These are phyloP conservation scores for Labeo catla DNA, from an alignment of 2,113 vertebrate species.

Conservation along the genomic window DNA sequence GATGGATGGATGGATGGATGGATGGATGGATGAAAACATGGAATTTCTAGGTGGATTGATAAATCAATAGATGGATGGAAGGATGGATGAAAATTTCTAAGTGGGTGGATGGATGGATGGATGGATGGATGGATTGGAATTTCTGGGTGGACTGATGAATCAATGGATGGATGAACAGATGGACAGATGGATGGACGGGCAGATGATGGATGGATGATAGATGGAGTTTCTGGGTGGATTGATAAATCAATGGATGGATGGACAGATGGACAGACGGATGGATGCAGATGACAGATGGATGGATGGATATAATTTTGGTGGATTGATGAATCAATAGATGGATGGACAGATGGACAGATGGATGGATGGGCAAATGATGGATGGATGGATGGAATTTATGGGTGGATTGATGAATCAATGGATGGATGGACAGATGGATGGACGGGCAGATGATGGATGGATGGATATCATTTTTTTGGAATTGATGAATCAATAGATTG, in stretches of 20 bases:
- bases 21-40: neutral
- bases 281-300: too few relatives aligned
- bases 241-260: neutral
- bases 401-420: neutral
- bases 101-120: too few relatives aligned
- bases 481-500: neutral
- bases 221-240: neutral
- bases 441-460: too few relatives aligned
- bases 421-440: neutral
- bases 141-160: neutral
- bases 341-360: neutral
- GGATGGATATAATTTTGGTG: neutral
- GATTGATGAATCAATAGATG: neutral
- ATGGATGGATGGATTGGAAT: neutral
- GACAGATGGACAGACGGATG: too few relatives aligned
- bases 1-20: too few relatives aligned
- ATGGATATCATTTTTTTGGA: too few relatives aligned
- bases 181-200: neutral
- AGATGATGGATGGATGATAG: neutral
- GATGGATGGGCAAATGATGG: neutral
- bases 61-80: neutral
- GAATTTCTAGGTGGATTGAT: neutral
- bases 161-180: accelerated
- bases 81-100: neutral
- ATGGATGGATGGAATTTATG: neutral